These are phyloP conservation scores for Aegithalos caudatus DNA, from an alignment of 2,113 vertebrate species.

Conservation along the genomic window DNA sequence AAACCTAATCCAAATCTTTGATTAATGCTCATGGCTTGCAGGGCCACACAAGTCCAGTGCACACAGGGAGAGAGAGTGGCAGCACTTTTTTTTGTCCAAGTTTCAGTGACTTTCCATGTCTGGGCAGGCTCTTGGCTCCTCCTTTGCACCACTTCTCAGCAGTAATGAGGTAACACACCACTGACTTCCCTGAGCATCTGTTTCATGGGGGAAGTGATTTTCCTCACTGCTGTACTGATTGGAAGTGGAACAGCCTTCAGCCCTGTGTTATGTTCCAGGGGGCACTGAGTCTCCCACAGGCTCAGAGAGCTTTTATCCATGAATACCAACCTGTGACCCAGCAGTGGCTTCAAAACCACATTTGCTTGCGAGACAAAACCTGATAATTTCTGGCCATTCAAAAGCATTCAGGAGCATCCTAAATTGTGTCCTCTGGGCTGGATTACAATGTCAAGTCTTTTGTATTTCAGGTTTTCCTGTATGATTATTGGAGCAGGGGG, in stretches of 20 bases:
- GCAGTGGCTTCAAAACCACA: neutral
- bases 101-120: neutral
- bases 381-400: slow-evolving; percentile 8
- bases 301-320: neutral
- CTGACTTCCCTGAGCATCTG: neutral
- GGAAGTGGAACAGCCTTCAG: neutral
- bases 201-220: slow-evolving; percentile 32
- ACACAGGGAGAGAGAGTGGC: neutral
- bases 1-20: neutral
- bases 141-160: slow-evolving; percentile 22
- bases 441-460: neutral
- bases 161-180: slow-evolving; percentile 1
- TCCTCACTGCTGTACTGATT: neutral
- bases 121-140: neutral
- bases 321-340: neutral
- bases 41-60: neutral
- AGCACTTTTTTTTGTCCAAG: neutral
- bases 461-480: neutral
- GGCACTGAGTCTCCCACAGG: neutral
- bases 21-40: neutral
- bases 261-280: neutral
- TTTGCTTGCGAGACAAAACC: slow-evolving; percentile 9
- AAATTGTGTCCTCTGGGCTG: slow-evolving; percentile 22
- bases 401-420: neutral
- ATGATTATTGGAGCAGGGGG: neutral